Base-by-base conservation (phyloP, 1,140 invertebrate genomes). In the Drosophila dunni region DNA sequence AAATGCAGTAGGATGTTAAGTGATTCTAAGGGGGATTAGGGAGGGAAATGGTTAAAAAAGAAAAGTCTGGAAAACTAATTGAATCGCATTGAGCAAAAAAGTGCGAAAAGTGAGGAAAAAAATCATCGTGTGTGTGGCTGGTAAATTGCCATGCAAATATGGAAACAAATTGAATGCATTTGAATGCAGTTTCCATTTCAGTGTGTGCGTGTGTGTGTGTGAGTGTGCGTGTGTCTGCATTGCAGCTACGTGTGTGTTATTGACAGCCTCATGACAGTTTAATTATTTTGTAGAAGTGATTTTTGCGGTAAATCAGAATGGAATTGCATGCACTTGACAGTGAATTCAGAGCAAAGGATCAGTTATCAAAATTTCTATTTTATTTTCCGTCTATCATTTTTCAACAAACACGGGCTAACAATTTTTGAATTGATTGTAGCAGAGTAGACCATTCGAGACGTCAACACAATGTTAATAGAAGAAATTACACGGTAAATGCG, bases 221-320 rank as follows among this genome's bases (percentile, higher is more conserved):
- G 53, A n/a, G n/a, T 40, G 36, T 64, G 13, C 38, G 45, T 56
- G 13, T 15, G 38, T 13, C 15, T 38, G n/a, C 45, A 53, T 54
- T 54, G 42, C 34, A 51, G 40, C 15, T 50, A 62, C 24, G 24
- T 63, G 66, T 65, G 42, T 79, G 83, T 64, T 71, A 88, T 86
- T 86, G 83, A 88, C 83, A 79, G 69, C 42, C 65, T 53, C 68
- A 50, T 88, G 83, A 83, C 83, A 89, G 79, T 88, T 88, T 89
- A 89, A 88, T 88, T 88, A 89, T 89, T 88, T 88, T 80, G 74
- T 76, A 50, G 50, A 62, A 72, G 34, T 70, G 53, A 84, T 66
- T 67, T 68, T 50, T 62, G 79, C 50, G 76, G 74, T 67, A 66
- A 56, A 72, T 62, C 63, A 64, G 63, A 70, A 56, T 36, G 38